Percentiles rank a stretch among this genome's conserved stretches.
Conservation (phyloP, 2,888 invertebrate genomes). For the Helicoverpa assulta region DNA sequence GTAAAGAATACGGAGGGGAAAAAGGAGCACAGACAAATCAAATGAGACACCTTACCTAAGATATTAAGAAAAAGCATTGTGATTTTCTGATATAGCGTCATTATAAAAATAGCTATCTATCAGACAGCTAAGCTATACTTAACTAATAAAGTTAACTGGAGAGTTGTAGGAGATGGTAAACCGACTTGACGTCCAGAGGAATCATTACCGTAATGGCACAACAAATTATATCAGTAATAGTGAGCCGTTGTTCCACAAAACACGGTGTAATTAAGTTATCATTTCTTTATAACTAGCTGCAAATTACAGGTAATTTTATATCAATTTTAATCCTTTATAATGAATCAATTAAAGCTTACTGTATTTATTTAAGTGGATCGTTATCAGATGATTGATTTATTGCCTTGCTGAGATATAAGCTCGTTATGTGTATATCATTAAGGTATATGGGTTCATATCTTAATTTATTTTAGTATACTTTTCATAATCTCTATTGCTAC, state of each 20-base stretch:
- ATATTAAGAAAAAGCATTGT: background rate
- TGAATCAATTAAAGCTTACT: constrained; percentile 42
- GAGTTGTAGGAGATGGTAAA: constrained; percentile 12
- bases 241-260: constrained; percentile 25
- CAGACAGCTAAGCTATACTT: constrained; percentile 27
- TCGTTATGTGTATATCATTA: constrained; percentile 27
- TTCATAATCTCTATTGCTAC: no score
- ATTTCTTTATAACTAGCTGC: constrained; percentile 34
- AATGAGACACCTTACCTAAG: no score
- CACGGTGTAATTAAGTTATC: constrained; percentile 28
- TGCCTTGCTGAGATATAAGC: constrained; percentile 2
- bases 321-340: constrained; percentile 39
- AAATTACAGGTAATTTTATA: constrained; percentile 32
- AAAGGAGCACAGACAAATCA: no score
- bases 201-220: constrained; percentile 29
- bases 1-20: background rate
- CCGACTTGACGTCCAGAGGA: constrained; percentile 4
- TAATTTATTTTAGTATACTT: constrained; percentile 4
- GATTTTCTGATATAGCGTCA: constrained; percentile 16
- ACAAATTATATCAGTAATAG: constrained; percentile 31
- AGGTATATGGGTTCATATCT: constrained; percentile 21
- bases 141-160: constrained; percentile 35
- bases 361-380: constrained; percentile 28
- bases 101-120: constrained; percentile 8
- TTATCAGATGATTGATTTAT: constrained; percentile 41